Evolutionary conservation across 2,113 vertebrate species (phyloP), one percentile per base, ranked within the genome.

Genomic region (Apeltes quadracus): DNA sequence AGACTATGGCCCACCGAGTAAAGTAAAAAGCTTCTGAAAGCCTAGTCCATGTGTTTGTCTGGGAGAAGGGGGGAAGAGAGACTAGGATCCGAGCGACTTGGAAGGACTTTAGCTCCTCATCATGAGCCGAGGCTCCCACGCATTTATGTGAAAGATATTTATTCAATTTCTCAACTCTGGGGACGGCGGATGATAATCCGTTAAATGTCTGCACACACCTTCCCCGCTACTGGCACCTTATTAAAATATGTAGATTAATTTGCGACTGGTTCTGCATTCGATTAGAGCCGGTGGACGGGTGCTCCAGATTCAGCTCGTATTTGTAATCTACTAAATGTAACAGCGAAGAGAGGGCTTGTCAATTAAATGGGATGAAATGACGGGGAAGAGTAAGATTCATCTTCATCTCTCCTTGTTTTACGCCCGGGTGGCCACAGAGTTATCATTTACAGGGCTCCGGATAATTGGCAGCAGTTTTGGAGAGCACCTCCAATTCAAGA

Each of bases 381-480:
- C 95, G 95, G 95, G 95, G 96, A 95, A 96, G 96, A 96, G 95
- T 93, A 93, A 94, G 93, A 94, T 94, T 96, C 93, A 89, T 98
- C 96, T 97, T 97, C 96, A 97, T 98, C 96, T 97, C 94, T 97
- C 94, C 96, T 96, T 96, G 96, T 99, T 98, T 96, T 92, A 96
- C 94, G 96, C 97, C 95, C 90, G 92, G 93, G 88, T 94, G 95
- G 93, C 90, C 94, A 90, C 92, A 90, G 92, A 95, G 93, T 95
- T 95, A 95, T 94, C 95, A 95, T 96, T 97, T 96, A 95, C 94
- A 94, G 94, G 94, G 94, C 94, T 92, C 89, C 93, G 91, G 94
- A 95, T 96, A 97, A 97, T 97, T 97, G 96, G 93, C 94, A 94
- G 92, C 89, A 94, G 94, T 96, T 95, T 94, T 84, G 90, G 93